phyloP scores from a whole-genome alignment of 1,140 invertebrate genomes.

The Periplaneta americana region DNA sequence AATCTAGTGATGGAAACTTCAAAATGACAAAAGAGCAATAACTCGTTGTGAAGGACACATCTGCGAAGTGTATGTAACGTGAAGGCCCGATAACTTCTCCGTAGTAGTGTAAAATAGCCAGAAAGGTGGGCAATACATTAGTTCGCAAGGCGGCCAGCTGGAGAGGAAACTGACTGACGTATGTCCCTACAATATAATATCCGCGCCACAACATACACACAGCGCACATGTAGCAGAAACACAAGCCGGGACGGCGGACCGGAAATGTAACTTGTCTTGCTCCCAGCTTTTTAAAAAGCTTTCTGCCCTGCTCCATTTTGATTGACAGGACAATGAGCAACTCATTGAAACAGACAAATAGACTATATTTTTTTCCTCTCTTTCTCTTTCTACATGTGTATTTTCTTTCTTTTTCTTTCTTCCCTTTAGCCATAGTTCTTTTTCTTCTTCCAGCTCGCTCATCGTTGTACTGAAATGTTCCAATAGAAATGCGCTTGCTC shows the following conservation, averaged over 20 bases:
- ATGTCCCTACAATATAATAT: background rate
- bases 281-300: background rate
- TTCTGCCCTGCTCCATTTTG: background rate
- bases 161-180: background rate
- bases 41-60: too few relatives aligned
- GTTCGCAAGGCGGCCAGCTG: background rate
- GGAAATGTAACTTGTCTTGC: background rate
- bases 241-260: background rate
- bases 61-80: too few relatives aligned
- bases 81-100: too few relatives aligned
- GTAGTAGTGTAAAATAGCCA: too few relatives aligned
- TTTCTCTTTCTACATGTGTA: background rate
- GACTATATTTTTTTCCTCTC: background rate
- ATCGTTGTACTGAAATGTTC: background rate
- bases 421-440: background rate
- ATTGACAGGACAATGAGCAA: background rate
- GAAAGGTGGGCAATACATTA: too few relatives aligned
- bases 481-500: too few relatives aligned
- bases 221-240: background rate
- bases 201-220: too few relatives aligned
- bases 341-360: background rate
- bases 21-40: too few relatives aligned
- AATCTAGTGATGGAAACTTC: too few relatives aligned
- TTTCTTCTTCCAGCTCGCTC: background rate
- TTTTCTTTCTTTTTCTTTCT: background rate